phyloP scores from a whole-genome alignment of 1,140 invertebrate genomes.

The Ceratosolen solmsi region DNA sequence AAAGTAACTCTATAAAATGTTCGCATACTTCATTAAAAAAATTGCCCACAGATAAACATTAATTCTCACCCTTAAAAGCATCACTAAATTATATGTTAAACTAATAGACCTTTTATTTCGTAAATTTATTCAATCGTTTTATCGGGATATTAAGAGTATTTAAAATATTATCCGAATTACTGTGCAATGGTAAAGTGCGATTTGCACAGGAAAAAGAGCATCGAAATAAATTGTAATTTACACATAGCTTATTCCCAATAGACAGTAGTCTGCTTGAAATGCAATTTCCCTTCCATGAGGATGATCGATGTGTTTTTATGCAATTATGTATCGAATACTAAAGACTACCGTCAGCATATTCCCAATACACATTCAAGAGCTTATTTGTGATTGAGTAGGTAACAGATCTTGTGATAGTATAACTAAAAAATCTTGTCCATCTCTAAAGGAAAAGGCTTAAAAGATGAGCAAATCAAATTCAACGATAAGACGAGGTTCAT shows the following conservation, averaged over 20 bases:
- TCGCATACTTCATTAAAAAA: too few species aligned
- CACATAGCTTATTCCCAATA: neutral
- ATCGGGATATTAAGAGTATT: neutral
- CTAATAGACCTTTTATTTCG: too few species aligned
- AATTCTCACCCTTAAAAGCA: too few species aligned
- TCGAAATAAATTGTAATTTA: neutral
- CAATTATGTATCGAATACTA: neutral
- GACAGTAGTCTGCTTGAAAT: constrained; percentile 1
- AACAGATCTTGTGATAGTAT: neutral
- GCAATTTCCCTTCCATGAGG: neutral
- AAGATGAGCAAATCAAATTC: neutral
- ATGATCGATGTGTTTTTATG: constrained; percentile 11
- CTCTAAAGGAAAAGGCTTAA: neutral
- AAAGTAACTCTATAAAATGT: too few species aligned
- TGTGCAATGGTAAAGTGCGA: neutral
- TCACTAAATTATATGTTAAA: too few species aligned
- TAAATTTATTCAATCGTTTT: too few species aligned
- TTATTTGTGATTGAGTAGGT: neutral
- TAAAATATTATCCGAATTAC: neutral
- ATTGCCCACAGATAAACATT: too few species aligned
- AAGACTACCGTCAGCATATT: neutral
- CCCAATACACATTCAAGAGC: neutral
- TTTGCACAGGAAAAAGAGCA: neutral
- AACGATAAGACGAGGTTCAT: neutral
- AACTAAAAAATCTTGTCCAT: neutral